Conservation (phyloP, 92 coral and sea anemone genomes). For the Ricordea florida region DNA sequence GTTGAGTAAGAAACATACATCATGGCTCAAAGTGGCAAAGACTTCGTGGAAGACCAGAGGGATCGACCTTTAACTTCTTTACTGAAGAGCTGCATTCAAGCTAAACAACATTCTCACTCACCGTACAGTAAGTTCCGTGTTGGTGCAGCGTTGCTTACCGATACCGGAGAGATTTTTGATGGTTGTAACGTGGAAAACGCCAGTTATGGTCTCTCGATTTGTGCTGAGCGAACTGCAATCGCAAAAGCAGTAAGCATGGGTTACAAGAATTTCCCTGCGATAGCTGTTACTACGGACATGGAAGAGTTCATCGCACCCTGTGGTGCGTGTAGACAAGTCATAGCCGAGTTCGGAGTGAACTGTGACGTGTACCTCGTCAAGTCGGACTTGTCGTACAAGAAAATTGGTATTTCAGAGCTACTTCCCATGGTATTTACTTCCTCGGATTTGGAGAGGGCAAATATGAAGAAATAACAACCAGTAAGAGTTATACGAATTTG, state of each 20-base stretch:
- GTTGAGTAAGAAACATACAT: background rate
- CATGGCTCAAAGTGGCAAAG: background rate
- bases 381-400: slow-evolving; percentile 67
- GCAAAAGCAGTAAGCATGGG: slow-evolving; percentile 98
- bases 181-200: slow-evolving; percentile 98
- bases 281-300: slow-evolving; percentile 85
- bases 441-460: slow-evolving; percentile 55
- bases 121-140: slow-evolving; percentile 99
- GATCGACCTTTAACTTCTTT: background rate
- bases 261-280: slow-evolving; percentile 80
- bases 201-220: slow-evolving; percentile 81
- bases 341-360: slow-evolving; percentile 93
- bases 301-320: slow-evolving; percentile 79
- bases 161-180: slow-evolving; percentile 73
- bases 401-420: slow-evolving; percentile 66
- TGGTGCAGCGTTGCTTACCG: slow-evolving; percentile 90
- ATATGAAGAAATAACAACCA: background rate
- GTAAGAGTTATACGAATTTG: background rate
- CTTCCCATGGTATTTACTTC: slow-evolving; percentile 85
- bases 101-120: slow-evolving; percentile 83
- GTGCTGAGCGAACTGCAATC: slow-evolving; percentile 96
- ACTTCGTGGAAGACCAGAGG: background rate
- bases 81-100: slow-evolving; percentile 54
- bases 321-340: slow-evolving; percentile 93
- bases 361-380: slow-evolving; percentile 88